Base-by-base conservation (phyloP, 2,797 vertebrate genomes). In the Pogonophryne albipinna region DNA sequence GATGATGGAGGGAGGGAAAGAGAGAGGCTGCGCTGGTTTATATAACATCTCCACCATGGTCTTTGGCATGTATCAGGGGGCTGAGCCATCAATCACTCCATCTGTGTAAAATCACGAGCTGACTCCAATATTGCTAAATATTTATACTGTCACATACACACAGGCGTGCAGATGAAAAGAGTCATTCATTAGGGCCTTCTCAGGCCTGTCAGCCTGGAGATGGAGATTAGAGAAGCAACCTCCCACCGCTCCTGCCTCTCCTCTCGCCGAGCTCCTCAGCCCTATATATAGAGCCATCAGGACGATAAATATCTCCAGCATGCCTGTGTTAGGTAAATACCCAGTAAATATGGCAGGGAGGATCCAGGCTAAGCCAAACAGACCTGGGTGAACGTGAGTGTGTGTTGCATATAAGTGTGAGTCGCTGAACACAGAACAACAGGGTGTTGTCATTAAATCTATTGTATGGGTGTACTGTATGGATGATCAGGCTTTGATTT, bases 141-240 rank as follows among this genome's bases (percentile, higher is more conserved):
- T 98, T 98, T 98, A 98, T 97, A 97, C 97, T 98, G 97, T 97
- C 97, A 97, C 95, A 97, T 97, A 96, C 96, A 97, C 97, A 97
- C 95, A 96, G 96, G 96, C 96, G 95, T 96, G 94, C 96, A 97
- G 97, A 97, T 98, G 97, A 98, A 97, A 98, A 97, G 97, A 97
- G 95, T 95, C 96, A 96, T 98, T 98, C 97, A 97, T 98, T 97
- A 98, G 96, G 96, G 96, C 97, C 96, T 96, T 96, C 97, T 98
- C 96, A 94, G 94, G 97, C 96, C 96, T 98, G 97, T 98, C 97
- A 98, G 97, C 95, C 95, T 96, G 95, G 95, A 97, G 96, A 98
- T 95, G 97, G 96, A 97, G 97, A 97, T 97, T 96, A 97, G 97
- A 97, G 96, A 94, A 92, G 95, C 96, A 97, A 96, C 97, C 97